phyloP scores from a whole-genome alignment of 1,140 invertebrate species.

The Ostrea edulis region DNA sequence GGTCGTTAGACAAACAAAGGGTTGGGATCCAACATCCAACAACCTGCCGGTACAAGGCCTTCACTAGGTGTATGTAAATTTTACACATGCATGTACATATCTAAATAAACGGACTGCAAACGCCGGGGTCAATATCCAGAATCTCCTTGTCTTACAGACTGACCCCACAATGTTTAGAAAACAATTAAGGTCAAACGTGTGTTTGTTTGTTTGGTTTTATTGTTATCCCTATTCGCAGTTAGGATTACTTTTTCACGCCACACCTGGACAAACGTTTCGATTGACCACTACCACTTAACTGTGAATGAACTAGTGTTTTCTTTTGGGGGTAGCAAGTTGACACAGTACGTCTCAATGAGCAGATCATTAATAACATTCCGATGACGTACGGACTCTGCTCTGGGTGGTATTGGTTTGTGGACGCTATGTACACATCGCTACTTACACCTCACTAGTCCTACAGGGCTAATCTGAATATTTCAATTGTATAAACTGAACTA shows the following conservation, averaged over 20 bases:
- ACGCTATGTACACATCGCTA: background rate
- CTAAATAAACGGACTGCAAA: no score
- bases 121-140: no score
- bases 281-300: background rate
- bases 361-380: background rate
- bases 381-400: background rate
- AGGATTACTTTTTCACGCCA: background rate
- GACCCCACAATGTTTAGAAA: no score
- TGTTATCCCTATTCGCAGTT: background rate
- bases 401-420: background rate
- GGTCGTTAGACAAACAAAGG: no score
- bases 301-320: constrained; percentile 8
- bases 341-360: background rate
- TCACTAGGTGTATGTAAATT: no score
- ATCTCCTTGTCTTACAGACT: no score
- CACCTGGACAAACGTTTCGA: background rate
- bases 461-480: background rate
- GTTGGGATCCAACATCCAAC: no score
- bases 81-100: no score
- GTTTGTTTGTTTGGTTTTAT: background rate
- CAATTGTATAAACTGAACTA: no score
- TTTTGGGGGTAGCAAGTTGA: constrained; percentile 3
- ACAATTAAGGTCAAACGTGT: background rate
- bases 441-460: background rate
- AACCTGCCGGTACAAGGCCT: no score